Percentiles rank a stretch among this genome's conserved stretches.
Evolutionary conservation across 2,888 invertebrate species (phyloP).

Genomic region (Dolichopus griseipennis): DNA sequence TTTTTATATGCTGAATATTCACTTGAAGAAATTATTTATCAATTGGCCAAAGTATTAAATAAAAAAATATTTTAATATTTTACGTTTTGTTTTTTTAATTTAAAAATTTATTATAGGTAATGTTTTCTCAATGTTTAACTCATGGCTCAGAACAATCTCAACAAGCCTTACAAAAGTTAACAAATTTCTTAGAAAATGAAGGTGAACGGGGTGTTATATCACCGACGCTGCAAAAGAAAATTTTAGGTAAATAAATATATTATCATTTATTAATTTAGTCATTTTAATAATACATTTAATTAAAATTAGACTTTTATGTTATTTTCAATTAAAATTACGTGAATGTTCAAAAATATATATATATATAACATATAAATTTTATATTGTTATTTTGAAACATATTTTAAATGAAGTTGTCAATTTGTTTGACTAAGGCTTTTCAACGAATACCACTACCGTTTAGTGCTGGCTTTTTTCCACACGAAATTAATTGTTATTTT

Average conservation of each 20-base stretch:
- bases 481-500: too few relatives aligned
- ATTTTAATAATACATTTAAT: too few relatives aligned
- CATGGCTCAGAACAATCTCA: slow-evolving; percentile 62
- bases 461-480: too few relatives aligned
- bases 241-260: slow-evolving; percentile 53
- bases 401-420: too few relatives aligned
- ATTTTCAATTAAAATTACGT: too few relatives aligned
- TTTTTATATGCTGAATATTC: slow-evolving; percentile 67
- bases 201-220: slow-evolving; percentile 66
- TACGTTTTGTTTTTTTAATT: slow-evolving; percentile 4
- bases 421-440: too few relatives aligned
- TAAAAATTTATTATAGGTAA: slow-evolving; percentile 46
- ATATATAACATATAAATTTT: too few relatives aligned
- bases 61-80: not conserved
- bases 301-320: too few relatives aligned
- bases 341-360: too few relatives aligned
- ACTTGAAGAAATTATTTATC: slow-evolving; percentile 70
- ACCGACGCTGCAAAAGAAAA: slow-evolving; percentile 64
- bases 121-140: slow-evolving; percentile 67
- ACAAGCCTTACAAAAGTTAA: slow-evolving; percentile 63
- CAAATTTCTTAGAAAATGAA: slow-evolving; percentile 63
- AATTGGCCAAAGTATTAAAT: slow-evolving; percentile 57
- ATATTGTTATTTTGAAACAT: too few relatives aligned
- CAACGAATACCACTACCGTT: too few relatives aligned
- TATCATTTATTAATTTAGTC: not conserved